Evolutionary conservation across 2,113 vertebrate species (phyloP).

Genomic region (Upupa epops): DNA sequence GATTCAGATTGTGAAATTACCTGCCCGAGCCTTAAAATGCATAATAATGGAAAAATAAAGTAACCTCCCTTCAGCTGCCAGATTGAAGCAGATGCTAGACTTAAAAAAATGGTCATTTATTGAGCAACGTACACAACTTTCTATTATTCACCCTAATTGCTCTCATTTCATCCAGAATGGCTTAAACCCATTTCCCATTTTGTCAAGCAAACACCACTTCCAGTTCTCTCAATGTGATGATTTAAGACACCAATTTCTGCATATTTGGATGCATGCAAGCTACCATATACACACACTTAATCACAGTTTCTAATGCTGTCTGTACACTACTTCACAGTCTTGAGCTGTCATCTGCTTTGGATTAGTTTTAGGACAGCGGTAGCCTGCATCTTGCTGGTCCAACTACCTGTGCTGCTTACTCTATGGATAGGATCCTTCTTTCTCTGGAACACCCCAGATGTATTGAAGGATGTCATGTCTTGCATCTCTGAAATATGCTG

Average conservation of each 20-base stretch:
- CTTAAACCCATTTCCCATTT: not conserved
- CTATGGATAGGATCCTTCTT: not conserved
- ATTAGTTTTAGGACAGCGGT: not conserved
- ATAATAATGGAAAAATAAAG: not conserved
- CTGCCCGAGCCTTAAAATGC: not conserved
- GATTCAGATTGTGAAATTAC: slow-evolving; percentile 8
- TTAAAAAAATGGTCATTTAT: slow-evolving; percentile 4
- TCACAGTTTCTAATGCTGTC: not conserved
- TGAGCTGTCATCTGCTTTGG: not conserved
- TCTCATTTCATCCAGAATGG: not conserved
- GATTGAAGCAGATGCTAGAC: not conserved
- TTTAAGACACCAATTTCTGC: not conserved
- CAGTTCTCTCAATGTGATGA: not conserved
- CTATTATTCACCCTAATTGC: slow-evolving; percentile 26
- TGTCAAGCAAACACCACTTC: not conserved
- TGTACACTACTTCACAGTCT: not conserved
- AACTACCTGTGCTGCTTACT: not conserved
- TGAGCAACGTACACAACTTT: not conserved
- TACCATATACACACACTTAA: not conserved
- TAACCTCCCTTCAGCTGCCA: not conserved
- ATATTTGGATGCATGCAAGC: not conserved
- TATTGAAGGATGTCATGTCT: not conserved
- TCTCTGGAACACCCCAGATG: not conserved
- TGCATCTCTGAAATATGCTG: not conserved
- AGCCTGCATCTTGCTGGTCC: not conserved